These are phyloP conservation scores for Sarcophaga carnaria DNA, from an alignment of 2,888 invertebrate genomes.

Conservation along the genomic window DNA sequence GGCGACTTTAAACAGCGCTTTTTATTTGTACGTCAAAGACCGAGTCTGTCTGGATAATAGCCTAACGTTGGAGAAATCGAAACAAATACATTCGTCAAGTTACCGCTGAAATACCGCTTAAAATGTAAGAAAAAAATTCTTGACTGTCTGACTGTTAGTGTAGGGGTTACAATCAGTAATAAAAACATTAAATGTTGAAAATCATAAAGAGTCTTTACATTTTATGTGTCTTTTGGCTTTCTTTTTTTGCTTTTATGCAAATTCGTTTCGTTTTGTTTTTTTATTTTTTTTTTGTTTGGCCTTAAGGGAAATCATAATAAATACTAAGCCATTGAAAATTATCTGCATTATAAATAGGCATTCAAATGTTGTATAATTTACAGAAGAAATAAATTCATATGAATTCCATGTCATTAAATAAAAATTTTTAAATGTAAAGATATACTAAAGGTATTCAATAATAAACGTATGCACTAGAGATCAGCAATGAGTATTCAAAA, in stretches of 20 bases:
- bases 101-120: no score
- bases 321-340: slow-evolving; percentile 20
- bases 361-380: neutral
- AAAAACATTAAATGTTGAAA: no score
- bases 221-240: neutral
- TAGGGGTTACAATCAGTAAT: no score
- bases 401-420: neutral
- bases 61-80: no score
- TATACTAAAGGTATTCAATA: neutral
- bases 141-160: no score
- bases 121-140: no score
- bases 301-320: slow-evolving; percentile 51
- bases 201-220: slow-evolving; percentile 5
- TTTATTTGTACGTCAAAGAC: no score
- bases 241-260: slow-evolving; percentile 40
- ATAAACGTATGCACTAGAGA: neutral
- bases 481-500: no score
- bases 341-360: slow-evolving; percentile 38
- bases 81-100: no score
- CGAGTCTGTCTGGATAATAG: no score
- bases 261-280: slow-evolving; percentile 18
- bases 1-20: no score
- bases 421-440: neutral
- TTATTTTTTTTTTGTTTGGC: neutral
- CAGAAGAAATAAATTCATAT: neutral